phyloP scores from a whole-genome alignment of 2,797 vertebrate species.

The Poecilia picta region DNA sequence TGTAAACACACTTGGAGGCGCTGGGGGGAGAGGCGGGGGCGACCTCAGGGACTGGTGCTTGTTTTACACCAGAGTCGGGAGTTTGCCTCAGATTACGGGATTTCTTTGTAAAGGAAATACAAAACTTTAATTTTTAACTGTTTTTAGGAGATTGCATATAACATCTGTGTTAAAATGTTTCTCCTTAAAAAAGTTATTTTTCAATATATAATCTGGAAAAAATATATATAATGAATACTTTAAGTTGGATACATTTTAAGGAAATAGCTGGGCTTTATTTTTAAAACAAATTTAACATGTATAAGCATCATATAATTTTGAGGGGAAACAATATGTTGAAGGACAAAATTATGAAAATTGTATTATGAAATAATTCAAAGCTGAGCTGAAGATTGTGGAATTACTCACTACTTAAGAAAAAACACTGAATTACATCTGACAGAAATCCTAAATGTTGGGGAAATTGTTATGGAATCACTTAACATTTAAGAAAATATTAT shows the following conservation, averaged over 20 bases:
- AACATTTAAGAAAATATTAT: neutral
- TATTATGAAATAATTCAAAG: neutral
- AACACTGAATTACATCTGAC: neutral
- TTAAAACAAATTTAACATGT: too few species aligned
- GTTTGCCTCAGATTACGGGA: slow-evolving; percentile 25
- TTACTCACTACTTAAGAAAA: neutral
- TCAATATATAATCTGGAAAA: neutral
- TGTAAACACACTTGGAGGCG: slow-evolving; percentile 64
- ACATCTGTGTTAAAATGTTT: neutral
- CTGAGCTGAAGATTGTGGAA: neutral
- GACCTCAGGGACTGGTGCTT: slow-evolving; percentile 40
- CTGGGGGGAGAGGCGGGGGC: slow-evolving; percentile 43
- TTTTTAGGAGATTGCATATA: neutral
- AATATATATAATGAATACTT: neutral
- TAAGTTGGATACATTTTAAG: neutral
- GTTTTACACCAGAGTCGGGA: slow-evolving; percentile 44
- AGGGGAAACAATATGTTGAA: too few species aligned
- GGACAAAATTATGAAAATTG: too few species aligned
- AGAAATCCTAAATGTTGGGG: neutral
- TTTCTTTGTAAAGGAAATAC: slow-evolving; percentile 16
- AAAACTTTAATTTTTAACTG: neutral
- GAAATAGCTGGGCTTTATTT: too few species aligned
- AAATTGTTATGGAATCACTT: neutral
- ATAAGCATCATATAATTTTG: neutral
- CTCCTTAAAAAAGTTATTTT: neutral